phyloP scores from a whole-genome alignment of 2,113 vertebrate genomes.

The Aplodontia rufa region DNA sequence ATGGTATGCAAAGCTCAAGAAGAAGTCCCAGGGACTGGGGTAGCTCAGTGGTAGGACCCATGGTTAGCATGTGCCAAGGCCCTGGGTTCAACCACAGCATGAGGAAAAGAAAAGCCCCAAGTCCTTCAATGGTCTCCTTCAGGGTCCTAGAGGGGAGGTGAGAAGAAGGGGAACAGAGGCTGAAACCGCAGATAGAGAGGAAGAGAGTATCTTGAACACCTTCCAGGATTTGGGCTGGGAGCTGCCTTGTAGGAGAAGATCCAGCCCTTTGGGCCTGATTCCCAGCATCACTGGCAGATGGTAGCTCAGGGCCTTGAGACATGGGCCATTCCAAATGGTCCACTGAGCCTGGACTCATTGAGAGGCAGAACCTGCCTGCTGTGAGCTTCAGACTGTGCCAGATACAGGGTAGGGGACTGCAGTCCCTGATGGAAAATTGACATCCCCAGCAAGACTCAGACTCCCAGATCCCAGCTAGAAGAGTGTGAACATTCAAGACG shows the following conservation, averaged over 20 bases:
- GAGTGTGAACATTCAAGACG: neutral
- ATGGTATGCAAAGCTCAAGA: neutral
- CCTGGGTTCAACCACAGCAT: neutral
- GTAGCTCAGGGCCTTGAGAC: neutral
- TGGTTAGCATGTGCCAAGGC: neutral
- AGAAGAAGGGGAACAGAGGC: neutral
- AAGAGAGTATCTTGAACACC: neutral
- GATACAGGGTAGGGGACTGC: neutral
- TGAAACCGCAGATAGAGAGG: neutral
- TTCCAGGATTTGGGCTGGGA: neutral
- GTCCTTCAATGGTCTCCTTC: neutral
- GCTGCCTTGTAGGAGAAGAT: neutral
- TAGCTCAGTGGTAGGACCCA: neutral
- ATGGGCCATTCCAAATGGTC: neutral
- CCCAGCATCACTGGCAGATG: neutral
- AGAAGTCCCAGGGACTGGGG: neutral
- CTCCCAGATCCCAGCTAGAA: neutral
- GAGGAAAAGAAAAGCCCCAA: neutral
- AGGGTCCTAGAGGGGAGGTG: neutral
- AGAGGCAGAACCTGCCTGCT: too few relatives aligned
- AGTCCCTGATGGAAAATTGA: neutral
- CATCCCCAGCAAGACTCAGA: neutral
- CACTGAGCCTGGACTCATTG: neutral
- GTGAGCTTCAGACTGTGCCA: neutral
- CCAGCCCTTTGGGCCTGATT: neutral